Percentiles rank a stretch among this genome's conserved stretches.
Conservation (phyloP, 2,797 vertebrate genomes). For the Pterois miles region DNA sequence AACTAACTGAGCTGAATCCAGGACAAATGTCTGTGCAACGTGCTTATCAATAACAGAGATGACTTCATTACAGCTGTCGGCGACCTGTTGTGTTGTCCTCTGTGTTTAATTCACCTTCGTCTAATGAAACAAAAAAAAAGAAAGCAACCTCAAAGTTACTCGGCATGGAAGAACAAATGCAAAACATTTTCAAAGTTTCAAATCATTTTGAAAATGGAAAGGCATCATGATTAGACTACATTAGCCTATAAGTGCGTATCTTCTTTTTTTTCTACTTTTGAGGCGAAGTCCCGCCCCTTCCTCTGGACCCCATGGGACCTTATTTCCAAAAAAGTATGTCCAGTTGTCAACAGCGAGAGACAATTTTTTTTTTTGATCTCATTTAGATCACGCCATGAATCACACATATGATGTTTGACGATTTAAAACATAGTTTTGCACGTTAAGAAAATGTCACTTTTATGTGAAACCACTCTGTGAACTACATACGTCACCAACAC, state of each 20-base stretch:
- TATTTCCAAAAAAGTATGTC: no score
- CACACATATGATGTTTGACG: no score
- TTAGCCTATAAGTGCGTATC: not conserved
- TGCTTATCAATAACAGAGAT: not conserved
- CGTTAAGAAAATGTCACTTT: no score
- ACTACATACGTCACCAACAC: no score
- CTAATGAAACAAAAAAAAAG: not conserved
- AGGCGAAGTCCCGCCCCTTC: no score
- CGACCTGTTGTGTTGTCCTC: not conserved
- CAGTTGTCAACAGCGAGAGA: no score
- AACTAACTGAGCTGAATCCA: conserved; percentile 22
- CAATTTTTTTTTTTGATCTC: no score
- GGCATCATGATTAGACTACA: not conserved
- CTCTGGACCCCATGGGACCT: no score
- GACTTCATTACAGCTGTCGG: not conserved
- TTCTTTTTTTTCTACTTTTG: not conserved
- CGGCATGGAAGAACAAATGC: not conserved
- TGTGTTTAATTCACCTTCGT: not conserved
- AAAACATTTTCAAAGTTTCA: not conserved
- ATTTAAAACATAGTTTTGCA: no score
- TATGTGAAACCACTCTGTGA: no score
- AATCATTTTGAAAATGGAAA: conserved; percentile 20
- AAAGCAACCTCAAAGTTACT: conserved; percentile 1
- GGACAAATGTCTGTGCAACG: not conserved
- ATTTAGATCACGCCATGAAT: no score